Evolutionary conservation across 2,113 vertebrate genomes (phyloP).

Genomic region (Tautogolabrus adspersus): DNA sequence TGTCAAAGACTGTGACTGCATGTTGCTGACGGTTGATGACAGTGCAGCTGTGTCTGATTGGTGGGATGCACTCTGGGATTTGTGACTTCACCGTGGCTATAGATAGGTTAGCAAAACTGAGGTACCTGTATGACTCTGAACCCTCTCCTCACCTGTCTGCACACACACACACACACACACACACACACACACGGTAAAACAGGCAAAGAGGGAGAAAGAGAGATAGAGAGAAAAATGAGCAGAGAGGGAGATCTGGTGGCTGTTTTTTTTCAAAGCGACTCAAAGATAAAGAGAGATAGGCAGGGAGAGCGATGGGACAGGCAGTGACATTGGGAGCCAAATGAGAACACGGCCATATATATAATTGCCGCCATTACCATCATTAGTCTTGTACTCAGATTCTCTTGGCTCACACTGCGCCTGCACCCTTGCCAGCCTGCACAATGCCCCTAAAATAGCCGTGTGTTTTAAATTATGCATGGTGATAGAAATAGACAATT

Average conservation of each 20-base stretch:
- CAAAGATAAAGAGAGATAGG: conserved; percentile 35
- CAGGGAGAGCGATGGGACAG: conserved; percentile 34
- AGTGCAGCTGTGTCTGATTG: conserved; percentile 33
- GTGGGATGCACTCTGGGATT: conserved; percentile 48
- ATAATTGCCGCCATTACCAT: conserved; percentile 76
- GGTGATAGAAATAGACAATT: conserved; percentile 68
- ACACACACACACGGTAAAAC: conserved; percentile 38
- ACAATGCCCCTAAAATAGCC: conserved; percentile 74
- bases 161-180: conserved; percentile 27
- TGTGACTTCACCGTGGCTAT: conserved; percentile 44
- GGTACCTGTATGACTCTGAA: conserved; percentile 28
- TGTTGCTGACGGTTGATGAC: conserved; percentile 33
- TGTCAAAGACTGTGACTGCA: conserved; percentile 40
- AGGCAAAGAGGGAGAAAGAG: conserved; percentile 9
- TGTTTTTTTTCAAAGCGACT: conserved; percentile 38
- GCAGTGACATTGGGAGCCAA: conserved; percentile 57
- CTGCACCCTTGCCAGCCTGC: conserved; percentile 60
- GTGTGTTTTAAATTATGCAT: conserved; percentile 77
- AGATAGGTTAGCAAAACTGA: conserved; percentile 46
- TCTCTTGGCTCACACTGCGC: conserved; percentile 59
- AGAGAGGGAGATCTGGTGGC: conserved; percentile 24
- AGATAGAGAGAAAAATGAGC: conserved; percentile 32
- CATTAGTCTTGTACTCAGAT: conserved; percentile 69
- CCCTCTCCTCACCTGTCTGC: conserved; percentile 50
- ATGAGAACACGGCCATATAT: conserved; percentile 62